Base-by-base conservation (phyloP, 2,797 vertebrate species). In the Bucorvus abyssinicus region DNA sequence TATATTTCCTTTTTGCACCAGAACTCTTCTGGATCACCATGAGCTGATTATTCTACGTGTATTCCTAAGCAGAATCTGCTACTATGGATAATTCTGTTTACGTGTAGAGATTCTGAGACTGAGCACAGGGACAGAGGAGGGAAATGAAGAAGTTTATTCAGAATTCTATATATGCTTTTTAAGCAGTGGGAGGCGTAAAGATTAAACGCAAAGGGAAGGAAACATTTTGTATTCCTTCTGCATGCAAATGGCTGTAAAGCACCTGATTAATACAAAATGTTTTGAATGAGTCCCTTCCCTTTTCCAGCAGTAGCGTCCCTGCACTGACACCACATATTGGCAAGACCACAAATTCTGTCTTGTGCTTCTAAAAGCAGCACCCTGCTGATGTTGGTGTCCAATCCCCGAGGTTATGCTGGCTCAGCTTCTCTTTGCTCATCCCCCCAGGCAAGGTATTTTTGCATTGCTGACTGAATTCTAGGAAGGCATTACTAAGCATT, bases 401-500 rank as follows among this genome's bases (percentile, higher is more conserved):
- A 29, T 88, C 94, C 93, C 67, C 0, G 57, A 84, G 95, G 96
- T 93, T 95, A 67, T 87, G 96, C 96, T 95, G 96, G 89, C 96
- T 97, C 96, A 97, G 96, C 92, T 93, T 92, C 91, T 88, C 92
- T 93, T 53, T 9, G 2, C 30, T 88, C 92, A 95, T 93, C 75
- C 94, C 93, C 93, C 61, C 18, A 0, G 93, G 96, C 84, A 94
- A 96, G 95, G 94, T 95, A 90, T 94, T 96, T 96, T 68, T 94
- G 88, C 34, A 0, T 57, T 95, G 95, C 95, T 90, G 93, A 75
- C 88, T 95, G 95, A 95, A 90, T 83, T 74, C 74, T 73, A 95
- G 90, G 84, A 96, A 94, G 93, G 87, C 94, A 94, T 97, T 95
- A 95, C 94, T 95, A 96, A 96, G 96, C 95, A 92, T 70, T 93